Base-by-base conservation (phyloP, 2,797 vertebrate species). In the Liasis olivaceus region DNA sequence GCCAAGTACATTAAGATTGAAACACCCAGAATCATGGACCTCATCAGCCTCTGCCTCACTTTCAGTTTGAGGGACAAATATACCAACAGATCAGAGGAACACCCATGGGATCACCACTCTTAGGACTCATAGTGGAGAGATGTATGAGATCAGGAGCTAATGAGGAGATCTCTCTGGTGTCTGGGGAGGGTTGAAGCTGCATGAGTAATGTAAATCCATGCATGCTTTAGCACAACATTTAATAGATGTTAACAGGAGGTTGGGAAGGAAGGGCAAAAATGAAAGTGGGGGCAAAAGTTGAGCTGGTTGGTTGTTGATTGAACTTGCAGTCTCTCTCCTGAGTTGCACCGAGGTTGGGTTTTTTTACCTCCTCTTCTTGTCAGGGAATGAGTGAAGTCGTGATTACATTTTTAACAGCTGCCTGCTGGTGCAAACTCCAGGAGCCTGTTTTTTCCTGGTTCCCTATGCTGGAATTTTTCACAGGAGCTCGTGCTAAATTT, bases 401-500 rank as follows among this genome's bases (percentile, higher is more conserved):
- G 90, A n/a, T 92, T 94, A 62, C 36, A 42, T 93, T 93, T 20
- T 56, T 13, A 93, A 0, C 58, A 91, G 87, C 89, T 91, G 51
- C 22, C 22, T 81, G 64, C 26, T 90, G 56, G 84, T 69, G 14
- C 20, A 69, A 87, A 13, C 69, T 89, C n/a, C 60, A 66, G 28
- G 4, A 66, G 69, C 31, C 31, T 72, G 6, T 72, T 72, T 36
- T 31, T 89, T 20, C 85, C 81, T n/a, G 20, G 92, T 72, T 86
- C 81, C 17, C 5, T 42, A 0, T 59, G 15, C 86, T 47, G 22
- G 64, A 17, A 87, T 85, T 54, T 95, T 91, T 91, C 77, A 72
- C 6, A 86, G 88, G 69, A 87, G 56, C 22, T 93, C 22, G 31
- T 24, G 95, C 15, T 1, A 66, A 89, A 95, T 92, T 95, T 95